phyloP scores from a whole-genome alignment of 2,113 vertebrate genomes.

The Hippocampus guttulatus region DNA sequence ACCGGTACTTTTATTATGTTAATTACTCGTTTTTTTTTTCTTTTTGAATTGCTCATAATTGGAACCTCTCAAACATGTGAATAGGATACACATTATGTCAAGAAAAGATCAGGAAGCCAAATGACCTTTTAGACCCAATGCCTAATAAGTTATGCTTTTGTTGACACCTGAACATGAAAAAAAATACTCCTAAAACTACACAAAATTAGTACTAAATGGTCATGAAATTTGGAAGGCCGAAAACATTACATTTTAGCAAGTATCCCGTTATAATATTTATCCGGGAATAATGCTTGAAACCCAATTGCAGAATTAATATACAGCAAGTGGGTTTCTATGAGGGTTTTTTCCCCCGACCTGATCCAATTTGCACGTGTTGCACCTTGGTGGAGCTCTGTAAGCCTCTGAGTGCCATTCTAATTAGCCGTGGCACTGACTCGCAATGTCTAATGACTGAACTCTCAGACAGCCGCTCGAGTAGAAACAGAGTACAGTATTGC shows the following conservation, averaged over 20 bases:
- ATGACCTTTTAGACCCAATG: background rate
- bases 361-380: background rate
- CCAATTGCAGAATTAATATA: background rate
- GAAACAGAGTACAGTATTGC: background rate
- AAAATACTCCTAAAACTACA: background rate
- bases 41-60: no score
- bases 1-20: no score
- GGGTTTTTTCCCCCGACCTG: background rate
- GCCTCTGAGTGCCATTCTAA: background rate
- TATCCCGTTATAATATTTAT: background rate
- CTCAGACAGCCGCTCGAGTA: conserved; percentile 2
- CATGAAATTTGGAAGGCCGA: background rate
- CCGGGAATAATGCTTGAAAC: background rate
- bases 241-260: background rate
- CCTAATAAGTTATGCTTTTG: background rate
- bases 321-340: background rate
- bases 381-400: background rate
- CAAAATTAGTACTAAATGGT: background rate
- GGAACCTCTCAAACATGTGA: no score
- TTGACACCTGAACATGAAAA: background rate
- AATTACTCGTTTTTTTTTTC: no score
- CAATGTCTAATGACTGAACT: conserved; percentile 14
- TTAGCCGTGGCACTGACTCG: conserved; percentile 5
- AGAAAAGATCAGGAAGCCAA: no score
- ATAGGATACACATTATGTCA: no score